Percentiles rank a stretch among this genome's conserved stretches.
These are phyloP conservation scores for Exephanes ischioxanthus DNA, from an alignment of 2,888 invertebrate species.

Conservation along the genomic window DNA sequence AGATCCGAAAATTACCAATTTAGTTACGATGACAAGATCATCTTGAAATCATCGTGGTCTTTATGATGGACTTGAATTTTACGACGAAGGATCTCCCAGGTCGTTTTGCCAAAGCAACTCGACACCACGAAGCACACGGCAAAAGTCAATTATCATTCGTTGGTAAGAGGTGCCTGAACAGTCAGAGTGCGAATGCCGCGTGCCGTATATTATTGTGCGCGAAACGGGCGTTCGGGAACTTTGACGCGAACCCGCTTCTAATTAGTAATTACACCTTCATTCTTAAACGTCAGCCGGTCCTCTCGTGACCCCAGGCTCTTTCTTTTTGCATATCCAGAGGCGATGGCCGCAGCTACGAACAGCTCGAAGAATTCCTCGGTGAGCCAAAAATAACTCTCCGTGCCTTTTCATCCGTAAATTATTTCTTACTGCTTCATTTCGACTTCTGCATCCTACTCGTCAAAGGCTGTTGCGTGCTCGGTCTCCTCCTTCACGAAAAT, in stretches of 20 bases:
- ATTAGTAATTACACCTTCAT: constrained; percentile 65
- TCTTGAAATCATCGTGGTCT: too few species aligned
- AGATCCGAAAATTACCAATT: too few species aligned
- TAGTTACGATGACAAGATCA: too few species aligned
- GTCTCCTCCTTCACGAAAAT: not conserved
- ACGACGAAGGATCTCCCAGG: too few species aligned
- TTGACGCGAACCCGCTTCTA: constrained; percentile 64
- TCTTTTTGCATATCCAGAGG: constrained; percentile 17
- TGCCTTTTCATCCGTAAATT: constrained; percentile 11
- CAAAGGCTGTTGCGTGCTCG: constrained; percentile 5
- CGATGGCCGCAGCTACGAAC: constrained; percentile 47
- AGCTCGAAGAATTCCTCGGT: constrained; percentile 21
- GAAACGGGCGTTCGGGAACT: constrained; percentile 46
- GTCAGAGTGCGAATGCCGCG: constrained; percentile 33
- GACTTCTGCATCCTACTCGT: constrained; percentile 13
- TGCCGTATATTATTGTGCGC: constrained; percentile 51
- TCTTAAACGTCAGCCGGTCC: constrained; percentile 54
- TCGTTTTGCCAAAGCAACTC: too few species aligned
- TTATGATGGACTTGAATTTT: too few species aligned
- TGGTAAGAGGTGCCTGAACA: constrained; percentile 22
- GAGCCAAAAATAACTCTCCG: constrained; percentile 21
- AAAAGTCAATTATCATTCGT: constrained; percentile 56
- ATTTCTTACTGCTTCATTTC: constrained; percentile 50
- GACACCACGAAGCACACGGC: constrained; percentile 38
- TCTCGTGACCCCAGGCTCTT: constrained; percentile 29